Base-by-base conservation (phyloP, 2,888 invertebrate genomes). In the Rhynchonema sp. region DNA sequence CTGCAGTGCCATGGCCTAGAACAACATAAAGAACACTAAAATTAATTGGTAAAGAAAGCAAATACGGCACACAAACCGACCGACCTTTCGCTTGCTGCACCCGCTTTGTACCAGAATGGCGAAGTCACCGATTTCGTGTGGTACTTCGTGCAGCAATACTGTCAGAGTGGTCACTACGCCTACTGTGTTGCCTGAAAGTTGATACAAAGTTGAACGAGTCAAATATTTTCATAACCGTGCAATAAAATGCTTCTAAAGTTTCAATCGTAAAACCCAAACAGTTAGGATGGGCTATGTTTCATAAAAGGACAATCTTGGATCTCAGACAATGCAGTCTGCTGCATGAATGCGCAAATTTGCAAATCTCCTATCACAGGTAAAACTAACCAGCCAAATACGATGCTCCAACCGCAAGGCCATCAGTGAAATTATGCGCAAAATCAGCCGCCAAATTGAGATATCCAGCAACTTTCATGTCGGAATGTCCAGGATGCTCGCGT, bases 51-150 rank as follows among this genome's bases (percentile, higher is more conserved):
- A 17, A 38, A 38, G 17, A 38, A 6, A 38, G 9, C 9, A 38
- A 38, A 38, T 38, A 38, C 38, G 28, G 27, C 27, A 25, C 27
- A 55, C 55, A n/a, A n/a, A n/a, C n/a, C n/a, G n/a, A 46, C 22
- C 13, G 13, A 82, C 83, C 78, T 91, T 91, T 72, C 80, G 83
- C 67, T 87, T 83, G 13, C 86, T 85, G 72, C 91, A 94, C 28
- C 98, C 98, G 56, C 94, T 92, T 75, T 96, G 92, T 60, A 98
- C 84, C 60, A 98, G 81, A 74, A 99, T 96, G 22, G 98, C 98
- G 79, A 92, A 99, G 75, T 98, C 98, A 49, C 98, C 98, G 72
- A 98, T 94, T 78, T 98, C 98, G 79, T 99, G 98, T 46, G 98
- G 98, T 64, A 98, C 87, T 80, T 99, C 98, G 75, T 99, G 98